Evolutionary conservation across 2,888 invertebrate species (phyloP).

Genomic region (Diaphora mendica): DNA sequence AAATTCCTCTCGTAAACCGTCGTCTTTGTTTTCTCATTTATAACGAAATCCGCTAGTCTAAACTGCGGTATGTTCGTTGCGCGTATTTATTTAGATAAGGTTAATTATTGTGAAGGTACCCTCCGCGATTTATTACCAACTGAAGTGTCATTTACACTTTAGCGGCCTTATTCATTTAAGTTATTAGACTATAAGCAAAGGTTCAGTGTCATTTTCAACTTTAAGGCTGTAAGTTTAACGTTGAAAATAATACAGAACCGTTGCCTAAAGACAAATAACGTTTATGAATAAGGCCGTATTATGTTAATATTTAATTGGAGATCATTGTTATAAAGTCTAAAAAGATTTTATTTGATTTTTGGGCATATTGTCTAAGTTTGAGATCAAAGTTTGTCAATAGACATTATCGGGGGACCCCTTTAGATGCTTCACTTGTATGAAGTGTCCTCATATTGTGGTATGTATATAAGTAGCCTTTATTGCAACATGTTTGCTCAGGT

Average conservation of each 20-base stretch:
- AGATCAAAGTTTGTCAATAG: slow-evolving; percentile 17
- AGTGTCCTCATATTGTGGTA: slow-evolving; percentile 15
- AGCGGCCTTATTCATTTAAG: neutral
- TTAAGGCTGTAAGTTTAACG: no score
- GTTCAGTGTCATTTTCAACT: no score
- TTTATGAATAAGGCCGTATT: neutral
- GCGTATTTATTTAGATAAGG: slow-evolving; percentile 56
- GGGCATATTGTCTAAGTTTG: slow-evolving; percentile 20
- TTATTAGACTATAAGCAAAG: no score
- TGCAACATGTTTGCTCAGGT: slow-evolving; percentile 12
- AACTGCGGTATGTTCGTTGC: slow-evolving; percentile 42
- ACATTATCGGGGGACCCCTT: slow-evolving; percentile 16
- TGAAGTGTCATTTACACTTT: slow-evolving; percentile 48
- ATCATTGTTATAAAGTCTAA: slow-evolving; percentile 23
- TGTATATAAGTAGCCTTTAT: slow-evolving; percentile 6
- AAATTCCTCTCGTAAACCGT: slow-evolving; percentile 36
- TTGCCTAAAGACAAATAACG: no score
- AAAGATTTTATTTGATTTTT: slow-evolving; percentile 21
- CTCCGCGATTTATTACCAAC: slow-evolving; percentile 50
- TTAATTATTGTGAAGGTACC: slow-evolving; percentile 53
- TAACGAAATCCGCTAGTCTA: slow-evolving; percentile 40
- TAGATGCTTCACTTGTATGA: slow-evolving; percentile 22
- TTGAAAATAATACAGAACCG: no score
- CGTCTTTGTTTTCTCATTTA: slow-evolving; percentile 46
- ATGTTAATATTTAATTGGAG: slow-evolving; percentile 35